phyloP scores from a whole-genome alignment of 2,797 vertebrate genomes.

The Heteromormyrus szaboi region DNA sequence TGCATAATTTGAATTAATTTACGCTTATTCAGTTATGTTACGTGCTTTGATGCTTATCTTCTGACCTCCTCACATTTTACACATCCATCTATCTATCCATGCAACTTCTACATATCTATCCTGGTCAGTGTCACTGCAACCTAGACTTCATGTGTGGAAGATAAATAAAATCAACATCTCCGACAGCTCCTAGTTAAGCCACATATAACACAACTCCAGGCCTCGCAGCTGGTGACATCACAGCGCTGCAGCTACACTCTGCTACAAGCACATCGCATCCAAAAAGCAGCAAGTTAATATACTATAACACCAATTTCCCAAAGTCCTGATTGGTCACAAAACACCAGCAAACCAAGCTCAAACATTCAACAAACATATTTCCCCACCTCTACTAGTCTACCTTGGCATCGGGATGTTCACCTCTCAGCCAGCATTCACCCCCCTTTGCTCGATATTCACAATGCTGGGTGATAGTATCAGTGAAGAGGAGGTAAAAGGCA shows the following conservation, averaged over 20 bases:
- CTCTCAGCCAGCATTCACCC: no score
- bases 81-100: neutral
- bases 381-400: no score
- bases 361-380: no score
- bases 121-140: neutral
- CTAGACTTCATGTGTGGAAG: neutral
- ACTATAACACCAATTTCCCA: no score
- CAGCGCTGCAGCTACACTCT: no score
- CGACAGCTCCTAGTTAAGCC: neutral
- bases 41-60: neutral
- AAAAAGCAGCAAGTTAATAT: neutral
- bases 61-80: neutral
- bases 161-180: no score
- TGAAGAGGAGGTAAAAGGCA: neutral
- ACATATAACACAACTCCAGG: neutral
- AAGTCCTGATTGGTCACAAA: no score
- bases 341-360: no score
- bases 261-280: no score
- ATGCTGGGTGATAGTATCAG: neutral
- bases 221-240: no score
- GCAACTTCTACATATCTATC: neutral
- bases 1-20: neutral
- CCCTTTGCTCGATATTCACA: no score
- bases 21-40: neutral
- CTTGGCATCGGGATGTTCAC: no score